Percentiles rank a stretch among this genome's conserved stretches.
Evolutionary conservation across 2,113 vertebrate species (phyloP).

Genomic region (Trogon surrucura): DNA sequence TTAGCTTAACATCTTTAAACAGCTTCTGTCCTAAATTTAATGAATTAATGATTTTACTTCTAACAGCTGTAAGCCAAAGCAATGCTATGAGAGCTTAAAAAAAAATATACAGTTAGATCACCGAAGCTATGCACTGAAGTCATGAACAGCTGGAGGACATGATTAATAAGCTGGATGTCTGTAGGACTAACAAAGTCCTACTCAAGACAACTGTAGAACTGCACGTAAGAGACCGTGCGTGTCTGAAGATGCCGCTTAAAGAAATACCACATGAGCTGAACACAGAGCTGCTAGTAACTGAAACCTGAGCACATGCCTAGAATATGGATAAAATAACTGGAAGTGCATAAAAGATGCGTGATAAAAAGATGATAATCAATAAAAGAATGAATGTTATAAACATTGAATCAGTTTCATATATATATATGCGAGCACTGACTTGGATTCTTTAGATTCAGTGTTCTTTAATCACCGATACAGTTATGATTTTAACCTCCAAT

Average conservation of each 20-base stretch:
- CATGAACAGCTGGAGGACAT: constrained; percentile 47
- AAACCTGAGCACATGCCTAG: constrained; percentile 32
- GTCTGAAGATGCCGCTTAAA: background rate
- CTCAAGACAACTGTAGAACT: background rate
- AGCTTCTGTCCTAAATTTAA: constrained; percentile 32
- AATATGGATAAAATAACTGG: background rate
- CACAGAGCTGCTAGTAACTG: background rate
- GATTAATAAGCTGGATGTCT: constrained; percentile 45
- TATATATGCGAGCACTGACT: background rate
- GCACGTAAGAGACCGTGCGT: background rate
- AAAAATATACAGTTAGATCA: constrained; percentile 29
- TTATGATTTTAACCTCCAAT: background rate
- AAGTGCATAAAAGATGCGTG: background rate
- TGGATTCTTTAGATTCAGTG: background rate
- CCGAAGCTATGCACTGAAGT: constrained; percentile 51
- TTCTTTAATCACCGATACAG: background rate
- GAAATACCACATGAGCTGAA: constrained; percentile 37
- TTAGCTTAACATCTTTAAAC: constrained; percentile 28
- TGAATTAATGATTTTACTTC: constrained; percentile 7
- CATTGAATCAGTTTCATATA: background rate
- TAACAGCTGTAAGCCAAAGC: constrained; percentile 52
- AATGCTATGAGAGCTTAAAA: constrained; percentile 62
- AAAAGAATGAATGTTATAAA: constrained; percentile 12
- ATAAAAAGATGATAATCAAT: background rate
- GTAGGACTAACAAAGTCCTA: constrained; percentile 32